phyloP scores from a whole-genome alignment of 2,113 vertebrate genomes.

The Choloepus hoffmanni region DNA sequence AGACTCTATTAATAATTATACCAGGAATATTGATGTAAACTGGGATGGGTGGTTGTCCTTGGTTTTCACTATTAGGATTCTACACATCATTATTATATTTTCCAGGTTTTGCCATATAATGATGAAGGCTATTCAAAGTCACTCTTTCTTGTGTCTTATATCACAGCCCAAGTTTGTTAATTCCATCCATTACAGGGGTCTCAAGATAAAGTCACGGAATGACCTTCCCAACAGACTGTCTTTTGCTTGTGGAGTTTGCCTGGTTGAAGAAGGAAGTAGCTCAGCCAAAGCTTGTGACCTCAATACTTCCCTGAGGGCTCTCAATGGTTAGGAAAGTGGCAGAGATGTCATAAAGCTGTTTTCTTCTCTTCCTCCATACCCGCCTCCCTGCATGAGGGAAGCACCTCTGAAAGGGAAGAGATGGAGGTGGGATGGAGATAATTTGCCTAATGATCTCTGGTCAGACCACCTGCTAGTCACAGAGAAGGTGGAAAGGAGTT shows the following conservation, averaged over 20 bases:
- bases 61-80: neutral
- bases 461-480: neutral
- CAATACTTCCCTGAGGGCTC: neutral
- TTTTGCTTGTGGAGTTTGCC: neutral
- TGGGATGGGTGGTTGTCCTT: neutral
- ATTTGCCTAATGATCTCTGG: neutral
- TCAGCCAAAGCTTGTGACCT: neutral
- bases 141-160: neutral
- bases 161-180: neutral
- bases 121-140: neutral
- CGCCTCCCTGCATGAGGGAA: neutral
- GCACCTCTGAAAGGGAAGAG: neutral
- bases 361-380: neutral
- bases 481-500: slow-evolving; percentile 18
- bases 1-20: neutral
- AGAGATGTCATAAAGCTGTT: neutral
- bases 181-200: neutral
- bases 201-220: slow-evolving; percentile 36
- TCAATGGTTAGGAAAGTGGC: neutral
- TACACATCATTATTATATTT: neutral
- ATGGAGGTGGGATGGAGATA: neutral
- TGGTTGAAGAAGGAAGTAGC: neutral
- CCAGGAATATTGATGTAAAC: neutral
- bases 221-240: neutral
- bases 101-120: neutral